A percentile compares a stretch with the other conserved stretches of the same genome.
phyloP scores from a whole-genome alignment of 2,797 vertebrate genomes.

The Eospalax fontanierii region DNA sequence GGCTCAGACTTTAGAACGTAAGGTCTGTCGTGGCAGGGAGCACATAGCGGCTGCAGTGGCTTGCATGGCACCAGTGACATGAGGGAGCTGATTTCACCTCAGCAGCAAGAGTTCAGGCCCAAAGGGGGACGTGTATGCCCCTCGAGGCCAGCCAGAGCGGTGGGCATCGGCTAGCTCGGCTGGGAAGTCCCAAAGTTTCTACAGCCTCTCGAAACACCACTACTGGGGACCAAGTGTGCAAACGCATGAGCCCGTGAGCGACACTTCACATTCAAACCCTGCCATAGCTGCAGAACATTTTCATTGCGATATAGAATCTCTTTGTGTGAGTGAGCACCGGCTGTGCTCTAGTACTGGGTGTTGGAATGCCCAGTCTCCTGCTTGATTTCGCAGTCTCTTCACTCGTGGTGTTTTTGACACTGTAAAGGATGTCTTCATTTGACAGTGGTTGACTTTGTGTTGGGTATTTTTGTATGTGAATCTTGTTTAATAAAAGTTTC shows the following conservation, averaged over 20 bases:
- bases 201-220: neutral
- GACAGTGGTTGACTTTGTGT: neutral
- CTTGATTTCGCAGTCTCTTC: neutral
- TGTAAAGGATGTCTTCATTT: slow-evolving; percentile 24
- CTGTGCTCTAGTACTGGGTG: neutral
- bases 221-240: neutral
- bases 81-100: neutral
- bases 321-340: neutral
- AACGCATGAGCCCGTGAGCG: neutral
- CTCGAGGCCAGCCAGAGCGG: neutral
- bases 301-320: too few species aligned
- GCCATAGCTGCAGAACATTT: too few species aligned
- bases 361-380: neutral
- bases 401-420: neutral
- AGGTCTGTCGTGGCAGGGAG: neutral
- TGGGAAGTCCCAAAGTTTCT: fast-evolving
- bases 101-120: neutral
- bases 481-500: slow-evolving; percentile 41
- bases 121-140: neutral
- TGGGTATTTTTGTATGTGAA: neutral
- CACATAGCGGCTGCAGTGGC: neutral
- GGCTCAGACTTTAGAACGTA: neutral
- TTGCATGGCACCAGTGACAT: neutral
- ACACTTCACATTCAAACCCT: neutral
- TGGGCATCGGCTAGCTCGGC: too few species aligned